phyloP scores from a whole-genome alignment of 2,888 invertebrate genomes.

The Calameuta idolon region DNA sequence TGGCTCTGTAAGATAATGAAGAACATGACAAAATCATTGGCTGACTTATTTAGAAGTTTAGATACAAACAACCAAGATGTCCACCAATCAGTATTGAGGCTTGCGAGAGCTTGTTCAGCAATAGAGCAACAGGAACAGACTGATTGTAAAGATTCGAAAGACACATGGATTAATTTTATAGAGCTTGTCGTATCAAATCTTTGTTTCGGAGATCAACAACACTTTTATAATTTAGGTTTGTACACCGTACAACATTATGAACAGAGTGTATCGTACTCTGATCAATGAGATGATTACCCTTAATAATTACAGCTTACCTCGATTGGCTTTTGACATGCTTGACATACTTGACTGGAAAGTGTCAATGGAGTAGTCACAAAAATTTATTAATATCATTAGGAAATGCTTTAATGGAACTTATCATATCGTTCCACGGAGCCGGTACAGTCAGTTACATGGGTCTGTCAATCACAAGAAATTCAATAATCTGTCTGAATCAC shows the following conservation, averaged over 20 bases:
- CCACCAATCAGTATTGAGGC: slow-evolving; percentile 56
- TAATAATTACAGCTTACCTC: slow-evolving; percentile 66
- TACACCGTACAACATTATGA: background rate
- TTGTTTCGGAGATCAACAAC: slow-evolving; percentile 69
- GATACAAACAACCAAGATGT: slow-evolving; percentile 54
- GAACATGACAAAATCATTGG: slow-evolving; percentile 55
- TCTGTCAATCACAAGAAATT: slow-evolving; percentile 70
- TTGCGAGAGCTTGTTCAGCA: slow-evolving; percentile 54
- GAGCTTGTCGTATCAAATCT: slow-evolving; percentile 68
- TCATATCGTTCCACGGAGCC: slow-evolving; percentile 70
- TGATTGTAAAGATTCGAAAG: slow-evolving; percentile 27
- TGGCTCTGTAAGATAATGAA: slow-evolving; percentile 53
- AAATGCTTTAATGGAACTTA: slow-evolving; percentile 67
- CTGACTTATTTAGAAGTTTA: slow-evolving; percentile 49
- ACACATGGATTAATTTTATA: slow-evolving; percentile 67
- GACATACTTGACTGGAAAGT: slow-evolving; percentile 68
- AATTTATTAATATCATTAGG: slow-evolving; percentile 63
- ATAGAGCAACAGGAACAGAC: slow-evolving; percentile 34
- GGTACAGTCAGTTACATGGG: slow-evolving; percentile 71
- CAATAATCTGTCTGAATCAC: slow-evolving; percentile 70
- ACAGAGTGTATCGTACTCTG: background rate
- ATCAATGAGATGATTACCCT: background rate
- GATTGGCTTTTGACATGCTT: slow-evolving; percentile 69
- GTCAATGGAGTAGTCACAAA: slow-evolving; percentile 67
- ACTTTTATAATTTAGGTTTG: slow-evolving; percentile 71